Evolutionary conservation across 2,113 vertebrate genomes (phyloP).

Genomic region (Cryptomyrus ogoouensis): DNA sequence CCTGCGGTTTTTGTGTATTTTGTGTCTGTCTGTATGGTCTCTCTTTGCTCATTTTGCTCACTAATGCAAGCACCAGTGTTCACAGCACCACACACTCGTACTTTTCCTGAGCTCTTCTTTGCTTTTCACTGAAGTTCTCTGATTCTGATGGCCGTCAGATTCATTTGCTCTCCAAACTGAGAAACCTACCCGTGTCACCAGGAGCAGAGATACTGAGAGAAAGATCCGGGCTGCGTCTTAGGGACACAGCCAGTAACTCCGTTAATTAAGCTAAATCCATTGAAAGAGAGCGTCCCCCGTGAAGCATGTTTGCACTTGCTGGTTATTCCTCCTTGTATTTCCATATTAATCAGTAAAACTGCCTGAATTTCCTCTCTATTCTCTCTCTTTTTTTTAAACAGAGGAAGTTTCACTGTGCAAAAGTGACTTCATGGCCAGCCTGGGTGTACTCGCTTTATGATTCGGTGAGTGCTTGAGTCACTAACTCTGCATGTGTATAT

Average conservation of each 20-base stretch:
- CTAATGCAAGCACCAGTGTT: neutral
- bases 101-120: neutral
- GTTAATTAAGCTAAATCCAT: neutral
- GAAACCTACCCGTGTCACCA: neutral
- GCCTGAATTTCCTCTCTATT: neutral
- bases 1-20: neutral
- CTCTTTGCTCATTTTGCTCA: neutral
- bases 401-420: conserved; percentile 89
- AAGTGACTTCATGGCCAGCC: conserved; percentile 88
- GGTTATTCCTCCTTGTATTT: neutral
- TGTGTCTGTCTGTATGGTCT: neutral
- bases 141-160: neutral
- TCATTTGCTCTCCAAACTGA: neutral
- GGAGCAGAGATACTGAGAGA: neutral
- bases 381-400: conserved; percentile 51
- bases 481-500: neutral
- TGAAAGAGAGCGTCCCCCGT: neutral
- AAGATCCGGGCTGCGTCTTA: neutral
- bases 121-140: neutral
- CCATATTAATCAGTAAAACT: neutral
- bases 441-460: conserved; percentile 96
- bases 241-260: neutral
- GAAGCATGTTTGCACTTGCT: neutral
- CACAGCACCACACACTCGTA: neutral
- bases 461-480: conserved; percentile 70